A percentile compares a stretch with the other conserved stretches of the same genome.
Conservation (phyloP, 2,113 vertebrate species). For the Amia ocellicauda region DNA sequence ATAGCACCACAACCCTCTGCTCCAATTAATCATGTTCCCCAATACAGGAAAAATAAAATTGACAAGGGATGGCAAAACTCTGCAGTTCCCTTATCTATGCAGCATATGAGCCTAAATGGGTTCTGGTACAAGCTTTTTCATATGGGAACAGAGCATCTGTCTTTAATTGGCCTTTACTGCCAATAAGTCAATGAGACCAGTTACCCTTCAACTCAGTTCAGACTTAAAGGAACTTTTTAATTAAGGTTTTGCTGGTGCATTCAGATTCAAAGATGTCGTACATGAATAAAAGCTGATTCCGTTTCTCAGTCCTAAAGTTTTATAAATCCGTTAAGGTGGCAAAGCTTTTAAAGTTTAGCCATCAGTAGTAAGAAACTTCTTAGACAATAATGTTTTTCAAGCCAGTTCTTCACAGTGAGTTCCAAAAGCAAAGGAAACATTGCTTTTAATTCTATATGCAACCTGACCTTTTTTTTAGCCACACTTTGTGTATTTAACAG, state of each 20-base stretch:
- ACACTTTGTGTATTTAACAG: too few species aligned
- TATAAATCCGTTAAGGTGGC: constrained; percentile 1
- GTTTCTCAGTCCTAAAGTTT: background rate
- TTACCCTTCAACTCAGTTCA: too few species aligned
- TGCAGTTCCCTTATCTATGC: too few species aligned
- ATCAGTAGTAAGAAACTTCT: background rate
- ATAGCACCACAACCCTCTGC: constrained; percentile 4
- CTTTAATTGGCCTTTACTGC: too few species aligned
- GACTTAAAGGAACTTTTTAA: too few species aligned
- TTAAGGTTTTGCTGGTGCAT: background rate
- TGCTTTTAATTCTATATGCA: background rate
- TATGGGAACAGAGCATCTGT: too few species aligned
- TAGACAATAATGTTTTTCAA: too few species aligned
- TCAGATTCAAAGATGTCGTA: background rate
- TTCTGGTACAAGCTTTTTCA: too few species aligned
- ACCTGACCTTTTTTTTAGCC: background rate
- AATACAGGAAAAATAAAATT: background rate
- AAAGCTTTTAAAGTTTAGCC: background rate
- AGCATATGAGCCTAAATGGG: too few species aligned
- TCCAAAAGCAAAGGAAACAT: background rate
- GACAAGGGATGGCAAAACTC: too few species aligned
- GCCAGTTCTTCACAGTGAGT: too few species aligned
- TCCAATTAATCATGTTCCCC: background rate
- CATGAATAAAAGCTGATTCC: background rate
- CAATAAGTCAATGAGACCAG: too few species aligned